A percentile compares a stretch with the other conserved stretches of the same genome.
These are phyloP conservation scores for Ammodramus savannarum DNA, from an alignment of 2,113 vertebrate species.

Conservation along the genomic window DNA sequence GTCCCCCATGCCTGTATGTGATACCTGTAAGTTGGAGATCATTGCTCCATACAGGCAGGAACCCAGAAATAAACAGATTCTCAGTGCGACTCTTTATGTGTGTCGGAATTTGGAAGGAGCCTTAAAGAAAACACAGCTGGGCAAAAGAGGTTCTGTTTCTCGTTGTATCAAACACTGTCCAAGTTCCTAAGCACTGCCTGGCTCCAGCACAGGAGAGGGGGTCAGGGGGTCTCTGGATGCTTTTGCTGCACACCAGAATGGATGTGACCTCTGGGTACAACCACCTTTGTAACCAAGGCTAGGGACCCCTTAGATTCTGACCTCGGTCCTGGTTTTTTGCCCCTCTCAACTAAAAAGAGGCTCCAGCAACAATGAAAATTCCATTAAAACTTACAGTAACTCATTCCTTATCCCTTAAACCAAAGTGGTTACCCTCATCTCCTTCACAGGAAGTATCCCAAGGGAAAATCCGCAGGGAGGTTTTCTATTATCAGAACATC, in stretches of 20 bases:
- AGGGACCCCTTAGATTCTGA: neutral
- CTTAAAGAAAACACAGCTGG: neutral
- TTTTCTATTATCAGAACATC: neutral
- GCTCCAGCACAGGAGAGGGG: too few species aligned
- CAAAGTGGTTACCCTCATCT: neutral
- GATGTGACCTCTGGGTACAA: neutral
- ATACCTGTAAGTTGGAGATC: neutral
- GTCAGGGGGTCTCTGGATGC: too few species aligned
- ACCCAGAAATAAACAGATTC: neutral
- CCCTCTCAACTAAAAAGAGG: neutral
- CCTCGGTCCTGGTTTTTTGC: neutral
- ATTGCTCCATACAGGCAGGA: neutral
- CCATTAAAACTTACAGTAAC: neutral
- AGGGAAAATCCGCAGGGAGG: neutral
- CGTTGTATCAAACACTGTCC: fast-evolving
- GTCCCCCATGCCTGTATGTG: too few species aligned
- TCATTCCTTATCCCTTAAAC: neutral
- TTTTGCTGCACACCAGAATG: neutral
- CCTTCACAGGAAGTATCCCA: neutral
- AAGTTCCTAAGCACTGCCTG: neutral
- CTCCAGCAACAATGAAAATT: neutral
- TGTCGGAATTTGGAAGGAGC: neutral
- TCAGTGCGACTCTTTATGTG: neutral
- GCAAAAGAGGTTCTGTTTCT: neutral
- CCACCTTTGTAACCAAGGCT: neutral